Conservation (phyloP, 1,140 invertebrate species). For the Drosophila gunungcola region DNA sequence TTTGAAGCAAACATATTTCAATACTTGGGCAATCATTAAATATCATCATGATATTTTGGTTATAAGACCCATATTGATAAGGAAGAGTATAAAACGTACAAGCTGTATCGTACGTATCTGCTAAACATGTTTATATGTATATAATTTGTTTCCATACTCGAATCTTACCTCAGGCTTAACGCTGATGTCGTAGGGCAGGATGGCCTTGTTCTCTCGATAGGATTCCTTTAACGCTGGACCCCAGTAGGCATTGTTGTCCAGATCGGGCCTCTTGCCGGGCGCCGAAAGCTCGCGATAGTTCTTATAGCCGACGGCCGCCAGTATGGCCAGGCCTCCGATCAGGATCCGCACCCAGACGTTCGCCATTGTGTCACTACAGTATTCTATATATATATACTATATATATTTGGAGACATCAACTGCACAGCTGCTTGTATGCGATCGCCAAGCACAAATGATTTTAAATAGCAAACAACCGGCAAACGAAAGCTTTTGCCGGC, state of each 20-base stretch:
- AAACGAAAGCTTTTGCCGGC: slow-evolving; percentile 30
- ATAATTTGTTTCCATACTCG: no score
- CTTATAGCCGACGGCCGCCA: slow-evolving; percentile 53
- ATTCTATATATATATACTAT: slow-evolving; percentile 11
- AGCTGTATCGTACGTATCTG: background rate
- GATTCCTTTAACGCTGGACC: slow-evolving; percentile 44
- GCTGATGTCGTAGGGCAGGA: slow-evolving; percentile 68
- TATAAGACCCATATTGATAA: no score
- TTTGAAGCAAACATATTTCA: no score
- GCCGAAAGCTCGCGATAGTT: slow-evolving; percentile 61
- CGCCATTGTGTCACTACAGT: slow-evolving; percentile 9
- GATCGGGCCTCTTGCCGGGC: slow-evolving; percentile 61
- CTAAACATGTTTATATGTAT: background rate
- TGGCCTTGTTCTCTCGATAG: slow-evolving; percentile 60
- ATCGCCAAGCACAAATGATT: slow-evolving; percentile 28
- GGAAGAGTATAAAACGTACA: no score
- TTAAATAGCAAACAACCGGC: slow-evolving; percentile 9
- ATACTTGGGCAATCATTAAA: no score
- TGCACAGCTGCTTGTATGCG: background rate
- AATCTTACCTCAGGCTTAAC: slow-evolving; percentile 57
- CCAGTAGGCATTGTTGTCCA: slow-evolving; percentile 74
- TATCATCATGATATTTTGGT: no score
- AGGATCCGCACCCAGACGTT: slow-evolving; percentile 45
- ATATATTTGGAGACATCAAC: background rate
- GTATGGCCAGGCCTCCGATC: slow-evolving; percentile 47